These are phyloP conservation scores for Tetragnatha montana DNA, from an alignment of 2,888 invertebrate genomes.

Conservation along the genomic window DNA sequence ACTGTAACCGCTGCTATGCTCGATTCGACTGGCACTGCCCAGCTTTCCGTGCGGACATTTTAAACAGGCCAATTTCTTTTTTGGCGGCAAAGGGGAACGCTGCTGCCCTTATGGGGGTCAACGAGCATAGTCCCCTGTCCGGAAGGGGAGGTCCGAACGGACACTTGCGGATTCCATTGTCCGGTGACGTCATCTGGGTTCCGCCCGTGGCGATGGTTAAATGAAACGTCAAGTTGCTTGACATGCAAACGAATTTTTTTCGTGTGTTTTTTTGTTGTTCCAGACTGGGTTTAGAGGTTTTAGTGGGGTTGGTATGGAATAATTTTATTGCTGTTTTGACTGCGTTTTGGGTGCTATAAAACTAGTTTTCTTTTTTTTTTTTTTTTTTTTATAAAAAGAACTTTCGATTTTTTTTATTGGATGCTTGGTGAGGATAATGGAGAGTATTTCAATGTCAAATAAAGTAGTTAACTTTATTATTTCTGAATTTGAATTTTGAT, in stretches of 20 bases:
- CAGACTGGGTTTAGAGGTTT: slow-evolving; percentile 2
- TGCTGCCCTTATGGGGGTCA: slow-evolving; percentile 41
- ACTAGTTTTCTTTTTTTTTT: neutral
- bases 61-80: slow-evolving; percentile 54
- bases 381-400: neutral
- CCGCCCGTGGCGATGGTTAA: slow-evolving; percentile 46
- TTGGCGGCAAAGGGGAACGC: slow-evolving; percentile 26
- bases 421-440: neutral
- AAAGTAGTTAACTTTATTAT: no score
- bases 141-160: slow-evolving; percentile 51
- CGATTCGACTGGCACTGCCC: slow-evolving; percentile 30
- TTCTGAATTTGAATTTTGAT: no score
- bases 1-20: neutral
- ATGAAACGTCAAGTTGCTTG: slow-evolving; percentile 54
- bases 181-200: slow-evolving; percentile 54
- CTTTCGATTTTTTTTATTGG: neutral
- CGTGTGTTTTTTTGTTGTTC: slow-evolving; percentile 10
- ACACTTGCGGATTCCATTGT: slow-evolving; percentile 52
- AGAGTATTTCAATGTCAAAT: neutral
- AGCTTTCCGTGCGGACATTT: slow-evolving; percentile 47
- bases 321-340: neutral
- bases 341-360: neutral
- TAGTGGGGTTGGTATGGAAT: neutral
- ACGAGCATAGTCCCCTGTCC: slow-evolving; percentile 15
- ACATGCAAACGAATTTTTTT: slow-evolving; percentile 44